Conservation (phyloP, 2,888 invertebrate genomes). For the Byasa hedistus region DNA sequence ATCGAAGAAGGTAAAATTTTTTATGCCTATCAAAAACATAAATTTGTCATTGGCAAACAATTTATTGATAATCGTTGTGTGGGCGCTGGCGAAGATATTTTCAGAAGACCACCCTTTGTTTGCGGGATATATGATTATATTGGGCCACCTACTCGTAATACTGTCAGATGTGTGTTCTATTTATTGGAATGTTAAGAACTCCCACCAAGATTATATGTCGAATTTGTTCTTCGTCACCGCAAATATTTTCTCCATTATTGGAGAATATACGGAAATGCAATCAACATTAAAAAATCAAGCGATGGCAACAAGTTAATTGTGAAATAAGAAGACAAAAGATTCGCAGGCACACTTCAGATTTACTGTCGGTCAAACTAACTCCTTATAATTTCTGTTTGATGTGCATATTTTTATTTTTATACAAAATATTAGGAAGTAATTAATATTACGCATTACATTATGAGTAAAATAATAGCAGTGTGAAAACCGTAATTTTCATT, state of each 20-base stretch:
- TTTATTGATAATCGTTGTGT: conserved; percentile 24
- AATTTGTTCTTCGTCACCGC: conserved; percentile 40
- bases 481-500: too few species aligned
- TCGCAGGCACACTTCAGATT: too few species aligned
- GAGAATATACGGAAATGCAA: conserved; percentile 45
- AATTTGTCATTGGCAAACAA: conserved; percentile 25
- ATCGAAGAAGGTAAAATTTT: conserved; percentile 13
- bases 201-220: conserved; percentile 9
- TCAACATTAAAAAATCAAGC: conserved; percentile 26
- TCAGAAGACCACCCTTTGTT: conserved; percentile 22
- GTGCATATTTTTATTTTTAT: too few species aligned
- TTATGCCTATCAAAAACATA: conserved; percentile 24
- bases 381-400: too few species aligned
- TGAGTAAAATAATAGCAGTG: too few species aligned
- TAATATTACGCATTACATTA: too few species aligned
- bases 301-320: conserved; percentile 3
- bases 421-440: too few species aligned
- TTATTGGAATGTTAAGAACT: conserved; percentile 17
- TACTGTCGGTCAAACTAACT: too few species aligned
- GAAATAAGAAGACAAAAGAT: background rate
- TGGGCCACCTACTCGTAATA: conserved; percentile 26
- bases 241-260: conserved; percentile 46
- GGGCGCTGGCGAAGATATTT: conserved; percentile 21
- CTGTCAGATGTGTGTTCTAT: conserved; percentile 17
- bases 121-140: conserved; percentile 23